Conservation (phyloP, 1,140 invertebrate species). For the Diorhabda carinulata region DNA sequence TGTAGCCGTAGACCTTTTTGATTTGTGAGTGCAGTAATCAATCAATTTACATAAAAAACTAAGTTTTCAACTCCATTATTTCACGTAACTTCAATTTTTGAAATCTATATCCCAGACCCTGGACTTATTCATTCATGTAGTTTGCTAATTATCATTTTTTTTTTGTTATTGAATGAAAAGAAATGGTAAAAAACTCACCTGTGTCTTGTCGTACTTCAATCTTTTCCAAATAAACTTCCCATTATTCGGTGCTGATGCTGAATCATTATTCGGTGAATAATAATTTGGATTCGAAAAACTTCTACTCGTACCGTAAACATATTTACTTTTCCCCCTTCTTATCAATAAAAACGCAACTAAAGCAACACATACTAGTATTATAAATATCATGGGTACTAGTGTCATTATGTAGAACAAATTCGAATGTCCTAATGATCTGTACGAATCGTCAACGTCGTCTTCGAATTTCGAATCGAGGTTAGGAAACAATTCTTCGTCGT, state of each 20-base stretch:
- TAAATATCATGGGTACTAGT: slow-evolving; percentile 42
- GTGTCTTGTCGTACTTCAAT: slow-evolving; percentile 67
- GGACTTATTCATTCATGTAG: too few species aligned
- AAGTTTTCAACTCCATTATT: too few species aligned
- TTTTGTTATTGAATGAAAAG: too few species aligned
- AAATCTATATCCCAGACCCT: too few species aligned
- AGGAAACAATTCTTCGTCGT: slow-evolving; percentile 14
- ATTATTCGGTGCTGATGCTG: slow-evolving; percentile 39
- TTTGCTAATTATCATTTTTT: too few species aligned
- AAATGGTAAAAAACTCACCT: slow-evolving; percentile 49
- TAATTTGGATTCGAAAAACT: slow-evolving; percentile 79
- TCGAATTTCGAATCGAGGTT: not conserved
- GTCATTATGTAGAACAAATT: slow-evolving; percentile 29
- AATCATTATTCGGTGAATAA: slow-evolving; percentile 54
- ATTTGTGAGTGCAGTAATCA: too few species aligned
- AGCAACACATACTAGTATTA: slow-evolving; percentile 47
- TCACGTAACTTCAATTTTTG: too few species aligned
- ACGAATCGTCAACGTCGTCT: slow-evolving; percentile 7
- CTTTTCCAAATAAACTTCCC: slow-evolving; percentile 67
- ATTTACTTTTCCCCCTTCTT: slow-evolving; percentile 58
- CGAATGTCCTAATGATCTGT: not conserved
- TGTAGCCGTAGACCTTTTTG: too few species aligned
- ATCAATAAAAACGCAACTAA: slow-evolving; percentile 52
- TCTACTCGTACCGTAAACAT: slow-evolving; percentile 56
- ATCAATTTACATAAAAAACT: too few species aligned